phyloP scores from a whole-genome alignment of 2,888 invertebrate species.

The Sphinx pinastri region DNA sequence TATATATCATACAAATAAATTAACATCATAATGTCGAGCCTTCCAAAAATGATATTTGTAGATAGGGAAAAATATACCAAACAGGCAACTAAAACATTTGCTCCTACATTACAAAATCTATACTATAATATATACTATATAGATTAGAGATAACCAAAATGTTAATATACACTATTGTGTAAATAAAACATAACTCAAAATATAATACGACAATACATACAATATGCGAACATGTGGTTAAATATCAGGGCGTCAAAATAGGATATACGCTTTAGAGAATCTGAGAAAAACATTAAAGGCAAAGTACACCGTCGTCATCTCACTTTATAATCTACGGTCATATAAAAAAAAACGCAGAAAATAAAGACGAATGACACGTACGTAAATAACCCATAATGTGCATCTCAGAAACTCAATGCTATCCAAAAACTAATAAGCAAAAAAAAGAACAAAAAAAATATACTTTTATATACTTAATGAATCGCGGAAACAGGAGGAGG shows the following conservation, averaged over 20 bases:
- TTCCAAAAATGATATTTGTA: not conserved
- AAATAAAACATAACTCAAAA: not conserved
- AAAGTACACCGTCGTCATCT: not conserved
- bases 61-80: not conserved
- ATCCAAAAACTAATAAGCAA: conserved; percentile 44
- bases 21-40: conserved; percentile 29
- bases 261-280: conserved; percentile 50
- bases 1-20: conserved; percentile 30
- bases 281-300: not conserved
- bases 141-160: not conserved
- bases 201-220: conserved; percentile 41
- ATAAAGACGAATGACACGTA: not conserved
- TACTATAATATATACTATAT: not conserved
- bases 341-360: not conserved
- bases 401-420: conserved; percentile 28
- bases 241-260: conserved; percentile 77
- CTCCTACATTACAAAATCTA: not conserved
- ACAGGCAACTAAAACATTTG: not conserved
- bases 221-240: conserved; percentile 45
- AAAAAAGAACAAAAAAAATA: conserved; percentile 54
- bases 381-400: not conserved
- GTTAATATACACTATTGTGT: not conserved
- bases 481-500: conserved; percentile 82
- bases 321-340: not conserved
- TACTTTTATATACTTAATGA: conserved; percentile 48